phyloP scores from a whole-genome alignment of 2,113 vertebrate genomes.

The Tonatia bakeri region DNA sequence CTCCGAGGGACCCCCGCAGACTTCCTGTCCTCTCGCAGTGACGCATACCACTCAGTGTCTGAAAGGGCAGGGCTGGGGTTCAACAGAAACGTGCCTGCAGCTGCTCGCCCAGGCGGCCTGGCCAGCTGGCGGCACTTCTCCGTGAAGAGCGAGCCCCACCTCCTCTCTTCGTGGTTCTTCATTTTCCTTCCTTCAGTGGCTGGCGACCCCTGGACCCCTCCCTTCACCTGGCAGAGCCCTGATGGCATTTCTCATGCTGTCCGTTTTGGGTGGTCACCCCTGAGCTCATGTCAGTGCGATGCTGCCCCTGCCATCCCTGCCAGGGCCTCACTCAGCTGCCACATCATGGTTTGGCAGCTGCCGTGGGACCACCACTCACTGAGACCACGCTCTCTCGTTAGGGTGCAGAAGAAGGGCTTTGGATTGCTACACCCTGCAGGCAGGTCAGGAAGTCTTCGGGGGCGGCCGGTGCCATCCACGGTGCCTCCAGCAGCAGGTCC shows the following conservation, averaged over 20 bases:
- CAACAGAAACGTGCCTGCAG: not conserved
- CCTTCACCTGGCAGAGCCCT: not conserved
- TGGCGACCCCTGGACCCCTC: too few species aligned
- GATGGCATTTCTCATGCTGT: not conserved
- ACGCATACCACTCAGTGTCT: not conserved
- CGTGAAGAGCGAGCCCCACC: not conserved
- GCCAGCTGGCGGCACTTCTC: not conserved
- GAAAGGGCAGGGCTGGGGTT: not conserved
- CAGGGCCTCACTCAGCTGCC: not conserved
- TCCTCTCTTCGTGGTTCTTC: not conserved
- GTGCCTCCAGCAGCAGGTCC: not conserved
- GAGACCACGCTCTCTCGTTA: not conserved
- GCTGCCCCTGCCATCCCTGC: not conserved
- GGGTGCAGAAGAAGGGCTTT: not conserved
- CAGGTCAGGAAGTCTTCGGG: not conserved
- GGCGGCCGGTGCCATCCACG: too few species aligned
- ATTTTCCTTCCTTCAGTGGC: not conserved
- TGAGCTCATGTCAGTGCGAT: not conserved
- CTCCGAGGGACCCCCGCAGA: not conserved
- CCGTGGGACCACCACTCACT: not conserved
- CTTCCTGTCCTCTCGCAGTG: not conserved
- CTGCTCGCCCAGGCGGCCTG: not conserved
- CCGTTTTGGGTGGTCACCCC: not conserved
- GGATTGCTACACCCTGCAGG: not conserved
- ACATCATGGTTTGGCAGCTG: fast-evolving